Evolutionary conservation across 2,888 invertebrate species (phyloP).

Genomic region (Drosophila kambysellisi): DNA sequence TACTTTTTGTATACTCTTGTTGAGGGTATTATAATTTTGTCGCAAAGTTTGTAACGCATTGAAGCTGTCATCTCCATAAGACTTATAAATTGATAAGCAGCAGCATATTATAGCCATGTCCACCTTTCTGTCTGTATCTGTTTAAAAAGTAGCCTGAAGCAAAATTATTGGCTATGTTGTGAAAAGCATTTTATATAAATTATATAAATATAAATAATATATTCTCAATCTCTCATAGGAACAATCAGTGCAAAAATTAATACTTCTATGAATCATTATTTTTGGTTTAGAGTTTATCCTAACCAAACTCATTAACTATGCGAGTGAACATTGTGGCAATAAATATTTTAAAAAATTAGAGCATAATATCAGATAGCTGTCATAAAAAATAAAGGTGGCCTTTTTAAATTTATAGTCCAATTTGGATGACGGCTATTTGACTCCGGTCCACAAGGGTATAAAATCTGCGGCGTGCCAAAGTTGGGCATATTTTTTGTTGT

Average conservation of each 20-base stretch:
- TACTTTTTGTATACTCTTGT: not conserved
- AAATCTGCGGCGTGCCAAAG: not conserved
- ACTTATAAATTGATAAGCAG: too few relatives aligned
- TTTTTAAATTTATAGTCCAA: not conserved
- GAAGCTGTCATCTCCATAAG: too few relatives aligned
- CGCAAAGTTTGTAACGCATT: not conserved
- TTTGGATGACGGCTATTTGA: not conserved
- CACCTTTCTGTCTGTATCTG: too few relatives aligned
- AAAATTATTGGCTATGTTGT: too few relatives aligned
- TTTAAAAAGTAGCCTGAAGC: too few relatives aligned
- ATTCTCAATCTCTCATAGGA: not conserved
- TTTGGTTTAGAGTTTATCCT: not conserved
- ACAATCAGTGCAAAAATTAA: not conserved
- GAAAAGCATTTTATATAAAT: too few relatives aligned
- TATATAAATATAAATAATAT: not conserved
- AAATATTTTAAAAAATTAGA: not conserved
- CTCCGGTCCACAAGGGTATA: not conserved
- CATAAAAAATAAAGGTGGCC: not conserved
- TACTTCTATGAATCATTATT: not conserved
- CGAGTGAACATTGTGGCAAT: not conserved
- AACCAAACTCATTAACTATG: not conserved
- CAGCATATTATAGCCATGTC: too few relatives aligned
- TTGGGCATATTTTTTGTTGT: not conserved
- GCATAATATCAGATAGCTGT: not conserved
- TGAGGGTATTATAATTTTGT: not conserved